A percentile compares a stretch with the other conserved stretches of the same genome.
These are phyloP conservation scores for Diadophis punctatus DNA, from an alignment of 2,113 vertebrate species.

Conservation along the genomic window DNA sequence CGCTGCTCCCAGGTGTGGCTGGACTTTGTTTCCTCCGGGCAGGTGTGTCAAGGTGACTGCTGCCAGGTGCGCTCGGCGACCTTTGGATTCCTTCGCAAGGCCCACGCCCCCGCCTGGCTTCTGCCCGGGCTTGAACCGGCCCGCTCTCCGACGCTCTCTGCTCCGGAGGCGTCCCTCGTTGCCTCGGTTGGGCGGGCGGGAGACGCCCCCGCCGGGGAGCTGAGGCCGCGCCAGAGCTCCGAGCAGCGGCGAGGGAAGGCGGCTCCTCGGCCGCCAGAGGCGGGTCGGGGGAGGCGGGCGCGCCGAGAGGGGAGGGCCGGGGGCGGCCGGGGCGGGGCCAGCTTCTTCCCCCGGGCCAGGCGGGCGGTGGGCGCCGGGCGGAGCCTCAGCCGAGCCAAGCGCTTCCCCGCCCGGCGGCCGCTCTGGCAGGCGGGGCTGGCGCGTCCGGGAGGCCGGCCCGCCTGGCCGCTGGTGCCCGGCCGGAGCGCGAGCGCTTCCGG, in stretches of 20 bases:
- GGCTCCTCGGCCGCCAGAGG: not conserved
- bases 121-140: not conserved
- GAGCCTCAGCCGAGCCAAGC: not conserved
- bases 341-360: not conserved
- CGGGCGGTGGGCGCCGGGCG: not conserved
- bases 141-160: not conserved
- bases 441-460: not conserved
- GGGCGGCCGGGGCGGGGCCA: not conserved
- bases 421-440: slow-evolving; percentile 9
- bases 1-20: not conserved
- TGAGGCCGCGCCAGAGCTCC: too few relatives aligned
- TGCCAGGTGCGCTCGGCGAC: not conserved
- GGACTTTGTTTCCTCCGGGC: not conserved
- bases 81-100: not conserved
- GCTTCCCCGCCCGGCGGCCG: not conserved
- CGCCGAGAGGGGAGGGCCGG: not conserved
- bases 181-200: too few relatives aligned
- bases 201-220: not conserved
- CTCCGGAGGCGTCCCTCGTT: not conserved
- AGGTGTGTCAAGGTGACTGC: not conserved
- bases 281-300: too few relatives aligned
- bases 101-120: not conserved
- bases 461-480: not conserved
- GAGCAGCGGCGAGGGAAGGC: not conserved
- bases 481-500: not conserved